phyloP scores from a whole-genome alignment of 2,888 invertebrate species.

The Euclidia mi region DNA sequence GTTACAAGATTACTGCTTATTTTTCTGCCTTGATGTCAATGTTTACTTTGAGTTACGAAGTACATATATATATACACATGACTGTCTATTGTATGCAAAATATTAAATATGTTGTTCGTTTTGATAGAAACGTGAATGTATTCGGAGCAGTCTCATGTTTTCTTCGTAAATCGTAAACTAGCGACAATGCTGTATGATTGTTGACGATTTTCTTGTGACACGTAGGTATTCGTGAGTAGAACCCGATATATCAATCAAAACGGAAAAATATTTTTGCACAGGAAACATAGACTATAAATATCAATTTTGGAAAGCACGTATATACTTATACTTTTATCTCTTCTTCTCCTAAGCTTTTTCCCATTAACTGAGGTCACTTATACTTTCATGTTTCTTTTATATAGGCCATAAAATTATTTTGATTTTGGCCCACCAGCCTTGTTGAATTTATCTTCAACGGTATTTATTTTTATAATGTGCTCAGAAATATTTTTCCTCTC shows the following conservation, averaged over 20 bases:
- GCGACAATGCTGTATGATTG: background rate
- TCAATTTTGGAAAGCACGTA: too few relatives aligned
- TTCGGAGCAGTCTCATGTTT: background rate
- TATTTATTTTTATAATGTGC: too few relatives aligned
- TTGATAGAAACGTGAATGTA: constrained; percentile 16
- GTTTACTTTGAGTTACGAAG: constrained; percentile 5
- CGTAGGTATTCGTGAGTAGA: background rate
- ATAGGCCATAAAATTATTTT: too few relatives aligned
- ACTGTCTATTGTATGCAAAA: constrained; percentile 2
- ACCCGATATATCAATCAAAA: background rate
- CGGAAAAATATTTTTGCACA: too few relatives aligned
- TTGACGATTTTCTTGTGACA: background rate
- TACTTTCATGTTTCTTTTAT: too few relatives aligned
- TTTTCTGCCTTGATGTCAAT: constrained; percentile 16
- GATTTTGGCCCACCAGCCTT: too few relatives aligned
- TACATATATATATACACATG: background rate
- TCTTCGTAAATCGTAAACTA: background rate
- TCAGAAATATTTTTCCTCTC: too few relatives aligned
- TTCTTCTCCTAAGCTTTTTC: too few relatives aligned
- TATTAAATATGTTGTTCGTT: constrained; percentile 8
- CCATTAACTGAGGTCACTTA: too few relatives aligned
- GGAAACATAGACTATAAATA: too few relatives aligned
- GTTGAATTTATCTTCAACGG: too few relatives aligned
- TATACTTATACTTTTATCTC: too few relatives aligned
- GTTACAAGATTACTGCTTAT: constrained; percentile 36